Evolutionary conservation across 2,113 vertebrate species (phyloP).

Genomic region (Stegostoma tigrinum): DNA sequence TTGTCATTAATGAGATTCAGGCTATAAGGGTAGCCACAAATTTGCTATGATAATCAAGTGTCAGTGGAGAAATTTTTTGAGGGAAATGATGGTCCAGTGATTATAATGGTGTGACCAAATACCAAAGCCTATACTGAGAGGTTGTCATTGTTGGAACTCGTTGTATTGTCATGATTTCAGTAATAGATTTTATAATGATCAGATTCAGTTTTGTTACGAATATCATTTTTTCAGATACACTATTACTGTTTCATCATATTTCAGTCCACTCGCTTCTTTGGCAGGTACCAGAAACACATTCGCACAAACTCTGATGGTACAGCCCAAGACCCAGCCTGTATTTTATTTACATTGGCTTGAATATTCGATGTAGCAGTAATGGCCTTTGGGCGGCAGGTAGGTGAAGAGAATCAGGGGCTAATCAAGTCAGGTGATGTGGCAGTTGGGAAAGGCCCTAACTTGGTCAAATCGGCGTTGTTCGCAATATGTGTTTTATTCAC

Average conservation of each 20-base stretch:
- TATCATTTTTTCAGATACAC: background rate
- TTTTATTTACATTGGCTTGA: background rate
- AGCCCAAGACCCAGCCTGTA: background rate
- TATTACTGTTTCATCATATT: background rate
- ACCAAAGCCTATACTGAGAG: background rate
- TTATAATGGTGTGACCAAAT: background rate
- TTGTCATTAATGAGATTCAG: background rate
- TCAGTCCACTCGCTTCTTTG: background rate
- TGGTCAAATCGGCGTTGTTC: too few relatives aligned
- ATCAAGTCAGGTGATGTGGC: too few relatives aligned
- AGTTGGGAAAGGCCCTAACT: too few relatives aligned
- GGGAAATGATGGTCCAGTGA: background rate
- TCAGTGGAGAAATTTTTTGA: background rate
- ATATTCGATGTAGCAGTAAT: too few relatives aligned
- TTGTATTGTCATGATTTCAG: background rate
- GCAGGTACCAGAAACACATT: background rate
- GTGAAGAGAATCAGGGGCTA: too few relatives aligned
- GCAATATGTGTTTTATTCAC: too few relatives aligned
- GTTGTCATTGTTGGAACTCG: background rate
- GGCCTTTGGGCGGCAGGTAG: too few relatives aligned
- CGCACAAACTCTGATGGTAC: background rate
- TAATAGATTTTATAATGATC: background rate
- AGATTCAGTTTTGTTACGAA: background rate
- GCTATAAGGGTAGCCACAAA: background rate
- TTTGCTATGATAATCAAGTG: background rate